A percentile compares a stretch with the other conserved stretches of the same genome.
These are phyloP conservation scores for Anticlea derivata DNA, from an alignment of 2,888 invertebrate genomes.

Conservation along the genomic window DNA sequence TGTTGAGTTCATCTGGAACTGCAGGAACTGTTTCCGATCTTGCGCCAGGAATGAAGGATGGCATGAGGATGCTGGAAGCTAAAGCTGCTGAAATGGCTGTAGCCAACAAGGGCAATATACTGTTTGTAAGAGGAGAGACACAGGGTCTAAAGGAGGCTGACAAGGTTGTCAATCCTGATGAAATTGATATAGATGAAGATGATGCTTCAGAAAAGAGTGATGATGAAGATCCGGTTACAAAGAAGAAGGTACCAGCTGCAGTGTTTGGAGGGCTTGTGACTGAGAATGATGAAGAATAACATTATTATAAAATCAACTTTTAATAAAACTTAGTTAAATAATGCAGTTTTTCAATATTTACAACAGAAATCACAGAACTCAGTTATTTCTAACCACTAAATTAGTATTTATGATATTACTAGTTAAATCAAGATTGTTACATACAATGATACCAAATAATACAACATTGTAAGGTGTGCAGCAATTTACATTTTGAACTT, in stretches of 20 bases:
- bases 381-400: conserved; percentile 43
- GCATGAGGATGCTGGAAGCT: conserved; percentile 94
- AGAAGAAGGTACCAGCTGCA: conserved; percentile 93
- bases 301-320: conserved; percentile 58
- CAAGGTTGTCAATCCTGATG: conserved; percentile 93
- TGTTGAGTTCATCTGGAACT: conserved; percentile 90
- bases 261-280: conserved; percentile 93
- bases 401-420: conserved; percentile 18
- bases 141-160: conserved; percentile 88
- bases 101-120: conserved; percentile 85
- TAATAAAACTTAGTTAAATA: conserved; percentile 63
- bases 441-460: conserved; percentile 17
- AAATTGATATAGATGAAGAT: conserved; percentile 92
- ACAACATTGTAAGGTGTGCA: conserved; percentile 10
- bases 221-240: conserved; percentile 88
- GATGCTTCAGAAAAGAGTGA: conserved; percentile 83
- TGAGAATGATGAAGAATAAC: conserved; percentile 45
- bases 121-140: conserved; percentile 95
- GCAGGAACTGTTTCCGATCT: conserved; percentile 88
- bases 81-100: conserved; percentile 89
- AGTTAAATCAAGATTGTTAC: conserved; percentile 15
- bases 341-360: conserved; percentile 63
- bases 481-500: conserved; percentile 11
- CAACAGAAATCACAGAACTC: conserved; percentile 71
- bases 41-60: conserved; percentile 91